A percentile compares a stretch with the other conserved stretches of the same genome.
These are phyloP conservation scores for Drosophila varians DNA, from an alignment of 1,140 invertebrate species.

Conservation along the genomic window DNA sequence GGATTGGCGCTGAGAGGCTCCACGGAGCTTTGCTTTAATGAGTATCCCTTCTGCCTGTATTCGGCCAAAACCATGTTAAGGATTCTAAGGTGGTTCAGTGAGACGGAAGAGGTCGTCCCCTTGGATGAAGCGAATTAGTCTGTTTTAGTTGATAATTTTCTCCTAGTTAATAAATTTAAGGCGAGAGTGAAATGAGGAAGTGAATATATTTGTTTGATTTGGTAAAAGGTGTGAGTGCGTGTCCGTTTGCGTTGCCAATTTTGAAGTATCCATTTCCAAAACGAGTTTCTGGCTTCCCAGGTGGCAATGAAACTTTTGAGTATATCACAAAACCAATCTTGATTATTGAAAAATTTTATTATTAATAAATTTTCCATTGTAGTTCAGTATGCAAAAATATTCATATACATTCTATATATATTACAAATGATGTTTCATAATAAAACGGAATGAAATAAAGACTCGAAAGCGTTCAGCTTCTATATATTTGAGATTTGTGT, in stretches of 20 bases:
- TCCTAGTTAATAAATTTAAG: slow-evolving; percentile 12
- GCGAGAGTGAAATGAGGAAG: slow-evolving; percentile 24
- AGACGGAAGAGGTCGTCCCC: slow-evolving; percentile 29
- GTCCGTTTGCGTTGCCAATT: background rate
- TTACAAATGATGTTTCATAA: slow-evolving; percentile 37
- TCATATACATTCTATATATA: slow-evolving; percentile 38
- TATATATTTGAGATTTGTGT: slow-evolving; percentile 8
- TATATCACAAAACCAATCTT: slow-evolving; percentile 4
- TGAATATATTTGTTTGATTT: slow-evolving; percentile 3
- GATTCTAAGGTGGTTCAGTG: slow-evolving; percentile 73
- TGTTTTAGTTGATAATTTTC: background rate
- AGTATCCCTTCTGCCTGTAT: slow-evolving; percentile 81
- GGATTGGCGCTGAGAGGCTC: slow-evolving; percentile 58
- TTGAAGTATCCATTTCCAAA: background rate
- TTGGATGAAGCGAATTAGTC: slow-evolving; percentile 18
- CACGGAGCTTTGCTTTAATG: slow-evolving; percentile 67
- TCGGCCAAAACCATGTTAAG: slow-evolving; percentile 80
- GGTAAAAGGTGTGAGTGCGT: slow-evolving; percentile 3
- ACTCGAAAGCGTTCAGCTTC: slow-evolving; percentile 10
- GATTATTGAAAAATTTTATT: slow-evolving; percentile 67
- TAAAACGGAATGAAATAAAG: slow-evolving; percentile 42
- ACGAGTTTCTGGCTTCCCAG: background rate
- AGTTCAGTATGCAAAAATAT: slow-evolving; percentile 65
- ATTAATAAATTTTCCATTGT: slow-evolving; percentile 46
- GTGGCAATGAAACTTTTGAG: background rate